Conservation (phyloP, 2,888 invertebrate genomes). For the Oxyscelio sp. region DNA sequence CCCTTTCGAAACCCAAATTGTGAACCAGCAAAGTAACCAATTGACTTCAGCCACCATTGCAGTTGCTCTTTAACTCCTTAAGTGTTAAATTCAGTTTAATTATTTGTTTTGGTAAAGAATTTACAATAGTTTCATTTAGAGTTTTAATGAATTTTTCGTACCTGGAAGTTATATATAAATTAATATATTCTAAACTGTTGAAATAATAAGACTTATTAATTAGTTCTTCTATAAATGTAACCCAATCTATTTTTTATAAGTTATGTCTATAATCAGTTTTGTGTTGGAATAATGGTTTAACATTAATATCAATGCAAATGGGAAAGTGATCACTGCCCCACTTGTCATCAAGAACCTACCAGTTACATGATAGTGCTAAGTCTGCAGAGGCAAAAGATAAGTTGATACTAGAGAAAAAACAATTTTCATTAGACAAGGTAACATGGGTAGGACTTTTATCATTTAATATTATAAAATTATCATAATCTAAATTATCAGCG, state of each 20-base stretch:
- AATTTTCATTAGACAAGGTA: not conserved
- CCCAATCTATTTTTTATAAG: conserved; percentile 7
- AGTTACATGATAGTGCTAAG: conserved; percentile 6
- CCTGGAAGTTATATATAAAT: not conserved
- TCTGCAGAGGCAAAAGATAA: conserved; percentile 9
- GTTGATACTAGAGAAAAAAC: conserved; percentile 16
- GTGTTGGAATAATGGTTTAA: not conserved
- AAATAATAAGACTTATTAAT: conserved; percentile 1
- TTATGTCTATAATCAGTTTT: conserved; percentile 31
- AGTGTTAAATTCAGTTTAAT: not conserved
- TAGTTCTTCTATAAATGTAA: not conserved
- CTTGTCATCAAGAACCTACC: conserved; percentile 9
- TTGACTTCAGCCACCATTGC: too few relatives aligned
- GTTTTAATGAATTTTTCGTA: not conserved
- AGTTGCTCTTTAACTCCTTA: too few relatives aligned
- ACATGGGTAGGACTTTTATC: conserved; percentile 27
- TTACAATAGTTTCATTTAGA: not conserved
- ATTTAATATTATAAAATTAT: conserved; percentile 36
- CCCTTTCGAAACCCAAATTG: too few relatives aligned
- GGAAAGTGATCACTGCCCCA: conserved; percentile 57
- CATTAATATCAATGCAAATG: conserved; percentile 28
- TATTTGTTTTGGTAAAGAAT: not conserved
- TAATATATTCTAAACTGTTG: conserved; percentile 2
- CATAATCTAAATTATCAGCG: conserved; percentile 20
- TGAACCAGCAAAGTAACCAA: too few relatives aligned